Evolutionary conservation across 2,888 invertebrate species (phyloP), one percentile per base, ranked within the genome.

Genomic region (Dorcus parallelipipedus): DNA sequence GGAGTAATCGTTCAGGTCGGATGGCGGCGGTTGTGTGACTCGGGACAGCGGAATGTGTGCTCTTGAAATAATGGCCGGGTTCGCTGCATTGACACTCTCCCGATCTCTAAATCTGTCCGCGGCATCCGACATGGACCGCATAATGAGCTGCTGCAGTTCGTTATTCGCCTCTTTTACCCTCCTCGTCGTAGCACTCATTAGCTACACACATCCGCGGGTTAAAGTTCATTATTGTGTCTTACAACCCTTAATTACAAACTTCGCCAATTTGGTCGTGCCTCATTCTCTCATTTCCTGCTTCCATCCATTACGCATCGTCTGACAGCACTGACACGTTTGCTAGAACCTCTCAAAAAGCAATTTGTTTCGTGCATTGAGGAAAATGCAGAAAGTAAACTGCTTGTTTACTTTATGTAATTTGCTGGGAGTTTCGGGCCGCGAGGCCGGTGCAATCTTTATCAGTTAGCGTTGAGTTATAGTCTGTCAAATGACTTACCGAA

Each of bases 401-500:
- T 62, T 60, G 62, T 62, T 62, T 60, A 60, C 59, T 62, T 62
- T 62, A 60, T 57, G 62, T 62, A 62, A 62, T 62, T 62, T 62
- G 59, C 60, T 60, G 62, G 60, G 62, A 59, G 62, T 62, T 62
- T 58, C 54, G 58, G 52, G 17, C 45, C 52, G 42, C 49, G 49
- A 53, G 42, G 42, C 52, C 40, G 49, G 52, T 64, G 68, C 66
- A 73, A 72, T 72, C 71, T 70, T 71, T 71, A 73, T 72, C 73
- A 70, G 71, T 72, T 71, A 69, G 66, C 71, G 67, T 73, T 76
- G 76, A 76, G 72, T 75, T 75, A 77, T 76, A 64, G 73, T 73
- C 75, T 71, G 72, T 72, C 74, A 63, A 70, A 73, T 71, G 74
- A 73, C 72, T 70, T 69, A 72, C 74, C 73, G 76, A 76, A 77